Percentiles rank a stretch among this genome's conserved stretches.
Evolutionary conservation across 1,140 invertebrate species (phyloP).

Genomic region (Nylanderia fulva): DNA sequence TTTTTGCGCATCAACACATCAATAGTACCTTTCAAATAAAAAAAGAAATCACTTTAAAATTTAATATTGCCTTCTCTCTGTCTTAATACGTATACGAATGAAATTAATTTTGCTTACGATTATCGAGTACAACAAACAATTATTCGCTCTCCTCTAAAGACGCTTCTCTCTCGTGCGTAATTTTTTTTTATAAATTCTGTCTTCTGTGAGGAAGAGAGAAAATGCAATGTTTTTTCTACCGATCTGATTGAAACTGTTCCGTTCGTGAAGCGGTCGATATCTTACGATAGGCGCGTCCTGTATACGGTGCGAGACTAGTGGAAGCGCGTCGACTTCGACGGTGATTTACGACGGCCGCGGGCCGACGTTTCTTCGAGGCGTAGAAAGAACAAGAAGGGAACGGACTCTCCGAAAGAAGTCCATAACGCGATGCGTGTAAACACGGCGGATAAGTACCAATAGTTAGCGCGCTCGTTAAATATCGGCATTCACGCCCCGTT

Average conservation of each 20-base stretch:
- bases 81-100: not conserved
- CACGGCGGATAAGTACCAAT: conserved; percentile 70
- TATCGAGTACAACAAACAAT: no score
- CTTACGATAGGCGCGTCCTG: conserved; percentile 40
- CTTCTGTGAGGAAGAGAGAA: not conserved
- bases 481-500: conserved; percentile 59
- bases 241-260: conserved; percentile 17
- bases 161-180: not conserved
- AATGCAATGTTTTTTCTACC: conserved; percentile 17
- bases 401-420: conserved; percentile 61
- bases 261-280: conserved; percentile 18
- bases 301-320: conserved; percentile 18
- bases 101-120: not conserved
- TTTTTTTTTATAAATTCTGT: not conserved
- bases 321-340: conserved; percentile 65
- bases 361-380: conserved; percentile 58
- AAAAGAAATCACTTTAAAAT: not conserved
- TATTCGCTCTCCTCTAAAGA: no score
- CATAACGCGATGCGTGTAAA: conserved; percentile 70
- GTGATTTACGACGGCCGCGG: conserved; percentile 69
- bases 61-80: not conserved
- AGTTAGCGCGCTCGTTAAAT: conserved; percentile 73
- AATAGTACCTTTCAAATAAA: not conserved
- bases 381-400: conserved; percentile 55
- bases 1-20: no score